Conservation (phyloP, 2,797 vertebrate species). For the Notoglanidium macrostoma region DNA sequence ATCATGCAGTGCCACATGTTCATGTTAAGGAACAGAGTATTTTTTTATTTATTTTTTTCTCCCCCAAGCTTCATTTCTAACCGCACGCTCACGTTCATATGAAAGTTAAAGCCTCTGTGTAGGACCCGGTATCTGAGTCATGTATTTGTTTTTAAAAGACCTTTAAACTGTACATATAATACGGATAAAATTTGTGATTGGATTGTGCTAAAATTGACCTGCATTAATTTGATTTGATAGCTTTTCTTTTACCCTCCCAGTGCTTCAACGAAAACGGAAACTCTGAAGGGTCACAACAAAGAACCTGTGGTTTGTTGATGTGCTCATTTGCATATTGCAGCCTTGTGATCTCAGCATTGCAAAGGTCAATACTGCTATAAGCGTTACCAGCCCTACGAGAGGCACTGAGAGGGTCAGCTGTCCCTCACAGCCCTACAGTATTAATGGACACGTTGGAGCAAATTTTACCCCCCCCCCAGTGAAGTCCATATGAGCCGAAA, state of each 20-base stretch:
- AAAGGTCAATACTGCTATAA: neutral
- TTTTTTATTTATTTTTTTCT: neutral
- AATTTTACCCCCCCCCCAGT: neutral
- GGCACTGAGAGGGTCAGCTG: neutral
- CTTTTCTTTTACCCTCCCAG: neutral
- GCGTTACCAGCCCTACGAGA: neutral
- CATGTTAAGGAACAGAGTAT: neutral
- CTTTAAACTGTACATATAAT: neutral
- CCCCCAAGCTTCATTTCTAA: neutral
- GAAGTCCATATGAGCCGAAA: neutral
- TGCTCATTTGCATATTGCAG: neutral
- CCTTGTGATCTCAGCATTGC: neutral
- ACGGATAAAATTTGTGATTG: neutral
- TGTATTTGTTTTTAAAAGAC: neutral
- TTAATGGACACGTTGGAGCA: neutral
- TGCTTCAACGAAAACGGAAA: neutral
- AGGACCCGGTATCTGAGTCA: neutral
- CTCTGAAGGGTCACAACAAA: neutral
- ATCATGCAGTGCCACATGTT: neutral
- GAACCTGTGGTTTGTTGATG: neutral
- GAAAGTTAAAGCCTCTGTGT: neutral
- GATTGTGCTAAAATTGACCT: neutral
- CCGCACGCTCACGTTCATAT: neutral
- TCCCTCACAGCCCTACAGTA: neutral
- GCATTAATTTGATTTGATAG: neutral